Conservation (phyloP, 2,113 vertebrate species). For the Antechinus flavipes region DNA sequence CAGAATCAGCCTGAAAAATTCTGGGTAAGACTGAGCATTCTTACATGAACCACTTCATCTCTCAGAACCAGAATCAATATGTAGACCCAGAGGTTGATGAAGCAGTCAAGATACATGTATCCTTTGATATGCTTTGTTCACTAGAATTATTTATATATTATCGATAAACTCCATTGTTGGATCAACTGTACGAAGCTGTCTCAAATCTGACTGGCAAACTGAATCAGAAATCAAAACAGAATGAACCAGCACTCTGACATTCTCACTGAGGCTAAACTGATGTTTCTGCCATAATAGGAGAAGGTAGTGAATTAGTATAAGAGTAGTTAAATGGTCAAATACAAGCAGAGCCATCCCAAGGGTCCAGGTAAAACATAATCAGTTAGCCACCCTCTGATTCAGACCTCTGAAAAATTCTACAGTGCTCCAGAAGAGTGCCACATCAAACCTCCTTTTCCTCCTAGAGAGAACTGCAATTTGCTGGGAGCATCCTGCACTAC, state of each 20-base stretch:
- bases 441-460: no score
- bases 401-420: background rate
- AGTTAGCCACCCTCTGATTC: background rate
- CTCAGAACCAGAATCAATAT: background rate
- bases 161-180: background rate
- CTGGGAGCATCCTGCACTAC: background rate
- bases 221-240: background rate
- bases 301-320: rapidly evolving
- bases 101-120: background rate
- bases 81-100: background rate
- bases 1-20: background rate
- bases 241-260: background rate
- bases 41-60: background rate
- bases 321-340: background rate
- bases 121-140: background rate
- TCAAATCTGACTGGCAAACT: background rate
- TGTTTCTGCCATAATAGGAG: background rate
- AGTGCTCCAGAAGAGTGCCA: background rate
- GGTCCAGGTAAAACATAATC: background rate
- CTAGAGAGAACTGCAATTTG: background rate
- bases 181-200: background rate
- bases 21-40: background rate
- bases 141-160: background rate
- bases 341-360: background rate
- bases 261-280: background rate